Percentiles rank a stretch among this genome's conserved stretches.
Conservation (phyloP, 2,797 vertebrate species). For the Simalia tracyae region DNA sequence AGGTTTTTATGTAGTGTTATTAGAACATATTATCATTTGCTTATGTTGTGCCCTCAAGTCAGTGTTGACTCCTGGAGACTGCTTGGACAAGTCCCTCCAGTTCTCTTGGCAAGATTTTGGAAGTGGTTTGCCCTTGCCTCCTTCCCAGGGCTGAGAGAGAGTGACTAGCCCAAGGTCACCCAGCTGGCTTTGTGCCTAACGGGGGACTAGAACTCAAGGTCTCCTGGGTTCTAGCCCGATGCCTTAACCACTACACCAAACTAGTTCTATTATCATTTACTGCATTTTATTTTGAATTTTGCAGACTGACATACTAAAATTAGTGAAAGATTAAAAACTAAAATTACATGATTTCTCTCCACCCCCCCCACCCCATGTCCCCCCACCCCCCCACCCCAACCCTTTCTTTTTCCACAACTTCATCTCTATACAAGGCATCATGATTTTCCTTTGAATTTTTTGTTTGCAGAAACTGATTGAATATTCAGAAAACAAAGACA, state of each 20-base stretch:
- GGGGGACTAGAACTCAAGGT: neutral
- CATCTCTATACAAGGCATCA: neutral
- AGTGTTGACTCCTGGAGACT: neutral
- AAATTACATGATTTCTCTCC: no score
- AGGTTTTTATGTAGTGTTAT: neutral
- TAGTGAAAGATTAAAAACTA: neutral
- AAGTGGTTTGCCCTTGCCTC: neutral
- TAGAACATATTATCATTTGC: neutral
- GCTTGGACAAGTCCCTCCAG: neutral
- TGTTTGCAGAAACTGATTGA: neutral
- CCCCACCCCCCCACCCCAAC: neutral
- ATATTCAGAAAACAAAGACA: neutral
- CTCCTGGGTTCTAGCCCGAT: neutral
- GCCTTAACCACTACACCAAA: neutral
- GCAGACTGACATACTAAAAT: neutral
- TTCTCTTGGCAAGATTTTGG: neutral
- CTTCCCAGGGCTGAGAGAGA: neutral
- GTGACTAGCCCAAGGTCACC: neutral
- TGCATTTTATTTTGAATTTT: conserved; percentile 4
- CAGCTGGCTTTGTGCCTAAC: neutral
- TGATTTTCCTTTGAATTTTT: neutral
- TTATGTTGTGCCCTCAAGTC: neutral
- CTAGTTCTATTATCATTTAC: neutral
- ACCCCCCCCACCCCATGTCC: neutral
- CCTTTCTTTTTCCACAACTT: neutral